phyloP scores from a whole-genome alignment of 2,113 vertebrate genomes.

The Syrmaticus mikado region DNA sequence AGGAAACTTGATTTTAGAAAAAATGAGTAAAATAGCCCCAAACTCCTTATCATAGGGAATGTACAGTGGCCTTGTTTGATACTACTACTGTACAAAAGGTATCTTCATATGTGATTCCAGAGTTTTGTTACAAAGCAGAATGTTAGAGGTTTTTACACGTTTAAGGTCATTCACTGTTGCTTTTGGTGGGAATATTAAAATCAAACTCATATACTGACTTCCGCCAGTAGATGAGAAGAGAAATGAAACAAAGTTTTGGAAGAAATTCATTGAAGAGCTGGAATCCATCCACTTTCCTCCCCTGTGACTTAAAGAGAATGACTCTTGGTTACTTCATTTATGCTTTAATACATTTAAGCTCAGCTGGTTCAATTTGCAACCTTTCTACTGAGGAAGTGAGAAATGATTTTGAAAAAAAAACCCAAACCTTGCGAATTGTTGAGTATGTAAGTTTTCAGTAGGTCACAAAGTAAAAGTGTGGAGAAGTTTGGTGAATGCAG shows the following conservation, averaged over 20 bases:
- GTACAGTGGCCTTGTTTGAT: not conserved
- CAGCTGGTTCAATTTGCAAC: conserved; percentile 4
- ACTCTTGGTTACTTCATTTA: conserved; percentile 5
- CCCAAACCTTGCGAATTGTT: not conserved
- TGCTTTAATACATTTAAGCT: not conserved
- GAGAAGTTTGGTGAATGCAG: not conserved
- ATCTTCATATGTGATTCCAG: not conserved
- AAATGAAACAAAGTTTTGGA: conserved; percentile 24
- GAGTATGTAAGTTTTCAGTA: not conserved
- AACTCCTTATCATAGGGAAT: not conserved
- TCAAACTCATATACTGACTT: conserved; percentile 9
- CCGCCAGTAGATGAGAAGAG: not conserved
- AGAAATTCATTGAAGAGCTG: conserved; percentile 6
- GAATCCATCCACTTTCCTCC: conserved; percentile 22
- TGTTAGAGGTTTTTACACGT: not conserved
- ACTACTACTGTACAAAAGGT: not conserved
- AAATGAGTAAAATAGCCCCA: not conserved
- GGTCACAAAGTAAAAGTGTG: not conserved
- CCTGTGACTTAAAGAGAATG: not conserved
- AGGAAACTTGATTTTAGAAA: conserved; percentile 32
- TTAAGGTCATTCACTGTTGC: not conserved
- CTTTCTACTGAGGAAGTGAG: conserved; percentile 11
- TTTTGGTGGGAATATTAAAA: conserved; percentile 36
- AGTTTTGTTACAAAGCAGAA: not conserved
- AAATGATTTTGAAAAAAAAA: not conserved